Evolutionary conservation across 2,888 invertebrate species (phyloP), one percentile per base, ranked within the genome.

Genomic region (Parthenolecanium corni): DNA sequence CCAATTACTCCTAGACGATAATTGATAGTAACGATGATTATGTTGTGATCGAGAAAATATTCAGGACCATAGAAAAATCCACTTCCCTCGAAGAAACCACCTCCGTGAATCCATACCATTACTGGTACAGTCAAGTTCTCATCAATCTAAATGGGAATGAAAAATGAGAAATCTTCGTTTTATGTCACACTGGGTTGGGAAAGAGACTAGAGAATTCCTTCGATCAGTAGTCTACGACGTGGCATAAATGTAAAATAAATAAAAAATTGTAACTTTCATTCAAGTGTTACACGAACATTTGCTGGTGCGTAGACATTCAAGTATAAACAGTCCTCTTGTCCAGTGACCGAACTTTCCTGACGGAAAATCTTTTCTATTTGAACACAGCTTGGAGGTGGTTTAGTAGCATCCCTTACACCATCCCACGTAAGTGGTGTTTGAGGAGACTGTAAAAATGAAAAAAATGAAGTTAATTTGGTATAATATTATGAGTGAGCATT

Each of bases 251-350:
- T n/a, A n/a, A n/a, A n/a, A n/a, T n/a, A n/a, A n/a, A 16, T 44
- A 16, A 16, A 44, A 11, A 44, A n/a, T 44, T 44, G n/a, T 16
- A 11, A 11, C 5, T 16, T 44, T 44, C 16, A 44, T 44, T 44
- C 21, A 5, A 47, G 5, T 16, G 4, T 38, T 31, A 25, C 20
- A 3, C 11, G 6, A 20, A 21, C 38, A n/a, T 52, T 3, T 36
- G 71, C 67, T 66, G 70, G 71, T 21, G 74, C 74, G 65, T 71
- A 73, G 21, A 79, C 75, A 70, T 78, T 79, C 21, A 79, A 68
- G 68, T 76, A 76, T 2, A 79, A 68, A 64, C 79, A 80, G 68
- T 79, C 78, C 70, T 80, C 80, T 4, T 73, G 71, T 42, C 79
- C 79, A 12, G 75, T 71, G 49, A 71, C 70, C 18, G 74, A 67